phyloP scores from a whole-genome alignment of 1,140 invertebrate species.

The Sycobia sp. region DNA sequence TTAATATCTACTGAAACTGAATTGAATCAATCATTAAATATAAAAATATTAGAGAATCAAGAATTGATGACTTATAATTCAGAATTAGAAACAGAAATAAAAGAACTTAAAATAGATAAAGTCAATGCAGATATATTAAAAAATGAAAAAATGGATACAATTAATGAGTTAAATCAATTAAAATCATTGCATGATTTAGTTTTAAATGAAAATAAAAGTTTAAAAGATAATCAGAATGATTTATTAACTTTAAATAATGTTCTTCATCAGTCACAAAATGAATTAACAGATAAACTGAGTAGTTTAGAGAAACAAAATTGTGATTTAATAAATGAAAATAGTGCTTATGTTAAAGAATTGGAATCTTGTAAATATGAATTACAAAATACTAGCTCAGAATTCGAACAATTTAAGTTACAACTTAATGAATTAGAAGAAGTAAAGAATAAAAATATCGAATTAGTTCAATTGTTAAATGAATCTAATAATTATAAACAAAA shows the following conservation, averaged over 20 bases:
- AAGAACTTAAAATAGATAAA: constrained; percentile 30
- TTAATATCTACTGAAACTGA: constrained; percentile 23
- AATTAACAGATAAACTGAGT: constrained; percentile 32
- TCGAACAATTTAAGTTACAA: constrained; percentile 6
- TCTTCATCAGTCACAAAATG: constrained; percentile 33
- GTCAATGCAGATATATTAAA: constrained; percentile 13
- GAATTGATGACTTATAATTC: constrained; percentile 42
- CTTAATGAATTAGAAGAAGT: constrained; percentile 1
- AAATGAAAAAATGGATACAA: constrained; percentile 2
- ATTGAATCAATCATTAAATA: constrained; percentile 28
- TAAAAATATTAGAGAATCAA: constrained; percentile 42
- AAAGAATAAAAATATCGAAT: constrained; percentile 19
- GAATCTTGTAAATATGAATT: constrained; percentile 12
- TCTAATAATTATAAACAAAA: constrained; percentile 19
- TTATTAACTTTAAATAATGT: constrained; percentile 44
- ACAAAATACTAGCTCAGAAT: constrained; percentile 7
- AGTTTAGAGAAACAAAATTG: constrained; percentile 33
- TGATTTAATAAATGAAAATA: constrained; percentile 28
- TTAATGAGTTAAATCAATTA: constrained; percentile 37
- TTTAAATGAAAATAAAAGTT: constrained; percentile 40
- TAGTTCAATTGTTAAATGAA: constrained; percentile 3
- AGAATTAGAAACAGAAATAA: constrained; percentile 33
- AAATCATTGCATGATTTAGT: constrained; percentile 28
- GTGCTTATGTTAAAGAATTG: neutral
- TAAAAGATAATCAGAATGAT: constrained; percentile 46